Evolutionary conservation across 2,888 invertebrate species (phyloP).

Genomic region (Eurois occulta): DNA sequence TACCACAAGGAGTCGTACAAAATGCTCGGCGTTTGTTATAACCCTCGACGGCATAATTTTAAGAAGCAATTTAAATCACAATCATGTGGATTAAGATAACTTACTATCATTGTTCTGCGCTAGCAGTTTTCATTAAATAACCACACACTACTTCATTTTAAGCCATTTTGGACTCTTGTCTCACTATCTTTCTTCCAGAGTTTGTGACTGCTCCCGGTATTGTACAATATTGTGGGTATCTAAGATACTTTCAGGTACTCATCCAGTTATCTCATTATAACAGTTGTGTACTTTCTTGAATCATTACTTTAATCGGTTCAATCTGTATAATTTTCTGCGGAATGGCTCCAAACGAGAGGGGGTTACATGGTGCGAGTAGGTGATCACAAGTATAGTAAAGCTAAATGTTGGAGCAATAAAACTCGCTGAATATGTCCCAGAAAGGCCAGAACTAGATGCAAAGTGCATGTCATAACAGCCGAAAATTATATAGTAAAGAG

Average conservation of each 20-base stretch:
- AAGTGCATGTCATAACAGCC: constrained; percentile 55
- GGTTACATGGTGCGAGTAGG: background rate
- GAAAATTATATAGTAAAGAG: constrained; percentile 17
- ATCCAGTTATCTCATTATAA: background rate
- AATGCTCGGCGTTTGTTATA: constrained; percentile 74
- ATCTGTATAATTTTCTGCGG: no score
- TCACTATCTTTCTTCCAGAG: background rate
- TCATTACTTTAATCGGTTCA: background rate
- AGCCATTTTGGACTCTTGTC: background rate
- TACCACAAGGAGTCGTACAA: constrained; percentile 58
- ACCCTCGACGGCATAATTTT: constrained; percentile 68
- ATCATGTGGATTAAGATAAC: constrained; percentile 60
- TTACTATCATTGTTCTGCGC: background rate
- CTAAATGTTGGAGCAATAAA: background rate
- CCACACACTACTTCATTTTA: no score
- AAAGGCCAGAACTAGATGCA: constrained; percentile 68
- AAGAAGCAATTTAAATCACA: constrained; percentile 69
- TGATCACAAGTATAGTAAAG: background rate
- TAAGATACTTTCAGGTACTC: background rate
- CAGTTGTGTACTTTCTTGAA: background rate
- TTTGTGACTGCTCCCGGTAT: background rate
- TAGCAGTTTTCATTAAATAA: background rate
- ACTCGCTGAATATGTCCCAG: constrained; percentile 69
- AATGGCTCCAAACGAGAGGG: background rate
- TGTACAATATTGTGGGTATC: no score